These are phyloP conservation scores for Peromyscus polionotus DNA, from an alignment of 2,113 vertebrate species.

Conservation along the genomic window DNA sequence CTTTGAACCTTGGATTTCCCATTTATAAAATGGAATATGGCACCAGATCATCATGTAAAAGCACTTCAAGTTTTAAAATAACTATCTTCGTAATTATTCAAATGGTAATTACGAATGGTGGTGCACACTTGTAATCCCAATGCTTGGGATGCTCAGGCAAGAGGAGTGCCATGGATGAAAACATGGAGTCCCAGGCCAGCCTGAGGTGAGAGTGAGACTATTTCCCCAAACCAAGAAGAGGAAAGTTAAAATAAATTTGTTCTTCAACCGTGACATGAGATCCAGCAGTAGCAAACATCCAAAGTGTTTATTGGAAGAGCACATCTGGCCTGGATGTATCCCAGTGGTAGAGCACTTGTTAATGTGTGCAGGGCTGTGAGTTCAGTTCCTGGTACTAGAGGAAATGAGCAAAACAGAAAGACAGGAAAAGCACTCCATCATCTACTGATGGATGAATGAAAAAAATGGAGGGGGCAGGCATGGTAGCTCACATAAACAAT, in stretches of 20 bases:
- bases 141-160: neutral
- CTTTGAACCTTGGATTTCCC: neutral
- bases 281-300: neutral
- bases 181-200: neutral
- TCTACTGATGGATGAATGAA: neutral
- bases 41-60: neutral
- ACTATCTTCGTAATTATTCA: neutral
- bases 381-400: neutral
- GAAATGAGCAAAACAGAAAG: neutral
- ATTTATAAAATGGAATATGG: constrained; percentile 29
- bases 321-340: neutral
- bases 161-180: no score
- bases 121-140: no score
- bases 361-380: neutral
- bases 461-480: neutral
- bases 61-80: neutral
- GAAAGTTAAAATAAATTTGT: neutral
- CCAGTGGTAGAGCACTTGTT: neutral
- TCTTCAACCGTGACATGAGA: neutral
- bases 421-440: neutral
- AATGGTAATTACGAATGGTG: neutral
- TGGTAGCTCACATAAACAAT: neutral
- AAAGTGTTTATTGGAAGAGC: neutral
- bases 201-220: neutral
- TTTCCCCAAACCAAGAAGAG: neutral